Percentiles rank a stretch among this genome's conserved stretches.
Evolutionary conservation across 2,888 invertebrate genomes (phyloP).

Genomic region (Macaria notata): DNA sequence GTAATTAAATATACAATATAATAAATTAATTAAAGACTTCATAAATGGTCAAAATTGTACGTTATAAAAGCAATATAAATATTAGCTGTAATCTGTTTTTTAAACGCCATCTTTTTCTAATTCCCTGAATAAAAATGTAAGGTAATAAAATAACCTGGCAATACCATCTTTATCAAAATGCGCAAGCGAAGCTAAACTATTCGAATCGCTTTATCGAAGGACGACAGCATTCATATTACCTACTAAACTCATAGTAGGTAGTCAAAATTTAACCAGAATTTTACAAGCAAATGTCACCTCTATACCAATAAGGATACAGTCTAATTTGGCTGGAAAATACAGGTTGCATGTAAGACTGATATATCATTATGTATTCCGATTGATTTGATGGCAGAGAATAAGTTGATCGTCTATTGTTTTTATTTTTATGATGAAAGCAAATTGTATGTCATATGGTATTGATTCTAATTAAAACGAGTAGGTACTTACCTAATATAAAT

Average conservation of each 20-base stretch:
- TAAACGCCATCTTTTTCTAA: too few relatives aligned
- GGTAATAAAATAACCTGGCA: conserved; percentile 31
- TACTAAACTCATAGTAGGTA: background rate
- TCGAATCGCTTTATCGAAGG: conserved; percentile 50
- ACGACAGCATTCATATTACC: conserved; percentile 36
- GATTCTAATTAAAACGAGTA: too few relatives aligned
- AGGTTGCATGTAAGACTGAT: conserved; percentile 13
- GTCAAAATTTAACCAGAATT: background rate
- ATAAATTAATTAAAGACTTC: too few relatives aligned
- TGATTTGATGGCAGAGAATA: background rate
- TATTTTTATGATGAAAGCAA: too few relatives aligned
- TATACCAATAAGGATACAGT: conserved; percentile 6
- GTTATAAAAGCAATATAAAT: too few relatives aligned
- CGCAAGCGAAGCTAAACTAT: conserved; percentile 43
- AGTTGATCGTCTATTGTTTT: conserved; percentile 8
- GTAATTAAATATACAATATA: too few relatives aligned
- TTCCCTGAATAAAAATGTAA: background rate
- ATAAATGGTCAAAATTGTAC: too few relatives aligned
- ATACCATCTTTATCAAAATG: conserved; percentile 45
- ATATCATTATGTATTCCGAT: conserved; percentile 12
- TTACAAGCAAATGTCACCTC: conserved; percentile 17
- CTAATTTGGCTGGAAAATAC: background rate
- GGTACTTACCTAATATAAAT: too few relatives aligned
- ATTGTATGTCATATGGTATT: too few relatives aligned
- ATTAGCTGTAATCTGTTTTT: too few relatives aligned